phyloP scores from a whole-genome alignment of 2,113 vertebrate genomes.

The Neogobius melanostomus region DNA sequence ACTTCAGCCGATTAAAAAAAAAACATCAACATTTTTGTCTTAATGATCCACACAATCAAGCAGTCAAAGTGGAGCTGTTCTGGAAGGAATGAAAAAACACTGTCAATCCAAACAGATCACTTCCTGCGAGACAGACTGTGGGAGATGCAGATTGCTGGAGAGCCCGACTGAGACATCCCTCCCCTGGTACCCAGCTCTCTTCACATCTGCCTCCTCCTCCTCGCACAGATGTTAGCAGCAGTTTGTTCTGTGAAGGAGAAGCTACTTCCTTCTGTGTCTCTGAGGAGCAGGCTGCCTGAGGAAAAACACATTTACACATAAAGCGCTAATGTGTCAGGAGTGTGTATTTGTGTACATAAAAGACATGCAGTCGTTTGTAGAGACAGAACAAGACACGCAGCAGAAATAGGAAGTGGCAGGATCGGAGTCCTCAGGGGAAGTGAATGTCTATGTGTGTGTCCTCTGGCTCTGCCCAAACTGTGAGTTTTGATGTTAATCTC shows the following conservation, averaged over 20 bases:
- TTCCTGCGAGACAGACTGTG: slow-evolving; percentile 29
- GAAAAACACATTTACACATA: slow-evolving; percentile 67
- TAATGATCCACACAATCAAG: no score
- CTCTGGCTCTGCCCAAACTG: slow-evolving; percentile 65
- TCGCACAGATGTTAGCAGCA: slow-evolving; percentile 69
- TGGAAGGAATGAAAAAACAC: not conserved
- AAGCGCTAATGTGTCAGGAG: slow-evolving; percentile 51
- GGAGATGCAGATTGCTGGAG: slow-evolving; percentile 46
- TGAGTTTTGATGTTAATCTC: slow-evolving; percentile 66
- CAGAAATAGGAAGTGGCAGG: slow-evolving; percentile 62
- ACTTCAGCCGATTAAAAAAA: no score
- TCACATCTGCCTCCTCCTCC: slow-evolving; percentile 53
- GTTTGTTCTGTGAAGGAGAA: slow-evolving; percentile 55
- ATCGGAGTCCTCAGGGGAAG: slow-evolving; percentile 49
- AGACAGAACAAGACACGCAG: slow-evolving; percentile 41
- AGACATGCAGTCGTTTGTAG: slow-evolving; percentile 24
- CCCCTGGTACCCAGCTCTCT: slow-evolving; percentile 47
- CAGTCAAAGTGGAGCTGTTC: not conserved
- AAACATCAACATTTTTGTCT: no score
- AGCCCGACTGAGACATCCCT: slow-evolving; percentile 40
- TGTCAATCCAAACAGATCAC: not conserved
- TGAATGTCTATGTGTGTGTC: slow-evolving; percentile 30
- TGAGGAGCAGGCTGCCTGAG: slow-evolving; percentile 49
- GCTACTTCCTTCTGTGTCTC: slow-evolving; percentile 56
- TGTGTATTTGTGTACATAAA: slow-evolving; percentile 40